Percentiles rank a stretch among this genome's conserved stretches.
These are phyloP conservation scores for Cheirogaleus medius DNA, from an alignment of 2,113 vertebrate genomes.

Conservation along the genomic window DNA sequence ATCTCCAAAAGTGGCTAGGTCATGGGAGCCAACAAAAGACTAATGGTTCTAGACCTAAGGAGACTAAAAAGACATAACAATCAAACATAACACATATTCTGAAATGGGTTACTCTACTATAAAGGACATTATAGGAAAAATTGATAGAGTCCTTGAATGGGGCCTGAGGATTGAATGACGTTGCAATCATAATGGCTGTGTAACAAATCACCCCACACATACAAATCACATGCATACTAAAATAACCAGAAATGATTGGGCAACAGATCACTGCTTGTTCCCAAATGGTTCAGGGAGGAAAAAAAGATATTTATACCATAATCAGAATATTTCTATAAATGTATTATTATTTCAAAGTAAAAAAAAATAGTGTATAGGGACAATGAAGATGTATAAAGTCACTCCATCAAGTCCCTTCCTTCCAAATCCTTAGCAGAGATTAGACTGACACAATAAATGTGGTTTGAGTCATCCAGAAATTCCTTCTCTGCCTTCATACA, in stretches of 20 bases:
- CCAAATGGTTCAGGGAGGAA: neutral
- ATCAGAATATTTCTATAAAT: neutral
- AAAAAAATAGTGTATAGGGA: neutral
- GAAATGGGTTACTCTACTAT: neutral
- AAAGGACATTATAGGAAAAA: neutral
- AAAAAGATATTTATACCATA: neutral
- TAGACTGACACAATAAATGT: neutral
- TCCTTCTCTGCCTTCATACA: neutral
- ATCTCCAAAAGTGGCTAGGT: neutral
- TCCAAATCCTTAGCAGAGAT: neutral
- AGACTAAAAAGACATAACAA: neutral
- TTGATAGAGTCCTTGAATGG: neutral
- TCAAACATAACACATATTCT: neutral
- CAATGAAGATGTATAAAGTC: neutral
- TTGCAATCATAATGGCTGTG: neutral
- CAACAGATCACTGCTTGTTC: neutral
- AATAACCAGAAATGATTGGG: neutral
- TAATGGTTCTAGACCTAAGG: neutral
- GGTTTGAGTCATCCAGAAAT: neutral
- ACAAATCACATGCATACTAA: neutral
- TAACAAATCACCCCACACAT: neutral
- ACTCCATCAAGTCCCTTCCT: neutral
- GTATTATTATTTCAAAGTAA: neutral
- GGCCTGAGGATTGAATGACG: neutral
- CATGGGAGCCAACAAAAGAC: neutral